Base-by-base conservation (phyloP, 2,113 vertebrate species). In the Indicator indicator region DNA sequence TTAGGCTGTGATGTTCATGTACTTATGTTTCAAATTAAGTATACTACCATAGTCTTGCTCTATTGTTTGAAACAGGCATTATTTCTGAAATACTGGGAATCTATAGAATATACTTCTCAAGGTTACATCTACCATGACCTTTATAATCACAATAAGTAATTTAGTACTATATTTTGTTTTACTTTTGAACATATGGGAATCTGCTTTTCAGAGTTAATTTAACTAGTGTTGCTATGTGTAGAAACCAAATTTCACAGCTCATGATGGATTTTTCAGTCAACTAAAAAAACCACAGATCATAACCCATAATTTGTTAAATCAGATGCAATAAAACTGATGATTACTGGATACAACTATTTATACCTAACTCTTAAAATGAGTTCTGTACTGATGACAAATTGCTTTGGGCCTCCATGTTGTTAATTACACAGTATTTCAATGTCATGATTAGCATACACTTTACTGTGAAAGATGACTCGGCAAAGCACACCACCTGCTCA, bases 311-410 rank as follows among this genome's bases (percentile, higher is more conserved):
- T 76, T 63, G 40, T 86, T 83, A 90, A 91, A 85, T 88, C 59
- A 73, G 46, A 81, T 63, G 48, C 55, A 77, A 79, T 80, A 94
- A 86, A 83, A 71, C 58, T 50, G n/a, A 83, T 11, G n/a, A 71
- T 83, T 54, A 60, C 30, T 74, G 13, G 54, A 86, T 71, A 71
- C 30, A 74, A 52, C 42, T 78, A 58, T 55, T 86, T 77, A 69
- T 33, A 84, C 16, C 33, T 58, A 86, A 71, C 56, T 88, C 71
- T 23, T 74, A 71, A 89, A 88, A 60, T n/a, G 12, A 86, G 17
- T 75, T 96, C 86, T 79, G 70, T 50, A 63, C 63, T 77, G 54
- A 74, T 56, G 88, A 94, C 56, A 96, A 94, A 95, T 64, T 81
- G 33, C 69, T 83, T 83, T 80, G 40, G 52, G 40, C 60, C 52